phyloP scores from a whole-genome alignment of 2,888 invertebrate genomes.

The Pteria penguin region DNA sequence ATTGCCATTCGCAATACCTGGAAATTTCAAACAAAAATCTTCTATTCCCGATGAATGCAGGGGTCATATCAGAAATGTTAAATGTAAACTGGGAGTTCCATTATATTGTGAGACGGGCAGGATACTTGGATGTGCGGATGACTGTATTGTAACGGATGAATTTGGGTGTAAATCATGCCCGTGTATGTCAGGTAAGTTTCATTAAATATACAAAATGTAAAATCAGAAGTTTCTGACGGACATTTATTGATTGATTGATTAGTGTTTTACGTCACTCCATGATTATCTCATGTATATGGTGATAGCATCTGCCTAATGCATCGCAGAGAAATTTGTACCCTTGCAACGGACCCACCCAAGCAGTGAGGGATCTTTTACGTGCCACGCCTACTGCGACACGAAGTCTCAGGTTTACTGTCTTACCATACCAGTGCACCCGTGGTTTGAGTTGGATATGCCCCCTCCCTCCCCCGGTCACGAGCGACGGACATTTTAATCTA shows the following conservation, averaged over 20 bases:
- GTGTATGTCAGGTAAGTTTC: conserved; percentile 43
- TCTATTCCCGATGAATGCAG: conserved; percentile 13
- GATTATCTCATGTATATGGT: too few relatives aligned
- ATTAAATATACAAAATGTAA: too few relatives aligned
- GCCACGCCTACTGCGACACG: background rate
- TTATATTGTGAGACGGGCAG: conserved; percentile 49
- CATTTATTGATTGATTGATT: too few relatives aligned
- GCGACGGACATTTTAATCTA: too few relatives aligned
- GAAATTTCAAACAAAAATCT: background rate
- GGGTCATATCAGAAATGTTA: conserved; percentile 19
- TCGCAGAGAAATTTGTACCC: too few relatives aligned
- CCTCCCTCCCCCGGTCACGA: too few relatives aligned
- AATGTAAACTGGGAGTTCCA: conserved; percentile 47
- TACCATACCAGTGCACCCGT: too few relatives aligned
- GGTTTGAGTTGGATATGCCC: too few relatives aligned
- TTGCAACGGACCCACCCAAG: too few relatives aligned
- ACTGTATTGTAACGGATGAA: conserved; percentile 49
- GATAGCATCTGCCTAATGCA: too few relatives aligned
- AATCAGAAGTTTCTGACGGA: background rate
- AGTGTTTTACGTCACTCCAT: too few relatives aligned
- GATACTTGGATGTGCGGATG: conserved; percentile 47
- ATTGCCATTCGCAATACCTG: background rate
- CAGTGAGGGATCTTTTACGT: too few relatives aligned
- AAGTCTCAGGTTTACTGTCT: background rate
- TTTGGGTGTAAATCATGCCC: conserved; percentile 53